phyloP scores from a whole-genome alignment of 2,888 invertebrate species.

The Pachliopta kotzebuea region DNA sequence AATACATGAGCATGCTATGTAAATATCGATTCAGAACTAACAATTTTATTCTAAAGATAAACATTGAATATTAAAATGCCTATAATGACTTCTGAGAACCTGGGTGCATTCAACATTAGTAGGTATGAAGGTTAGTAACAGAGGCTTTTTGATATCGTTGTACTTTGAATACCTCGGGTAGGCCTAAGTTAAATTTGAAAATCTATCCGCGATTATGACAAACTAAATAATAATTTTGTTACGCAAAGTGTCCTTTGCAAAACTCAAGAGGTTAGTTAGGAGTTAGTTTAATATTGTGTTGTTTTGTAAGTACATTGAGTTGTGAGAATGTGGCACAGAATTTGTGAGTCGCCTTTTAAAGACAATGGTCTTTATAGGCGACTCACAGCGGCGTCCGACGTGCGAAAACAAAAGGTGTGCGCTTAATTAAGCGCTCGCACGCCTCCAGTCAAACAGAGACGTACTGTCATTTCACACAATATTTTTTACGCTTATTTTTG shows the following conservation, averaged over 20 bases:
- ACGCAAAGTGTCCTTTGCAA: conserved; percentile 29
- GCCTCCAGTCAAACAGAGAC: conserved; percentile 41
- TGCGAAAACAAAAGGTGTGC: conserved; percentile 68
- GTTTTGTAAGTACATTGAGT: conserved; percentile 63
- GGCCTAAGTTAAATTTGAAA: too few relatives aligned
- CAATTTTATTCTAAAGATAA: too few relatives aligned
- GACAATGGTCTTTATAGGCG: conserved; percentile 44
- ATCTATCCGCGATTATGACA: too few relatives aligned
- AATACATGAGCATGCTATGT: too few relatives aligned
- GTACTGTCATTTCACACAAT: conserved; percentile 24
- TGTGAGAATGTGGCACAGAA: conserved; percentile 68
- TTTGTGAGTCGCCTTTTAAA: conserved; percentile 55
- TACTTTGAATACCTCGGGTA: too few relatives aligned
- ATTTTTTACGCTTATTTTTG: neutral
- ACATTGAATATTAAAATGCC: too few relatives aligned
- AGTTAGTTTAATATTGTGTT: conserved; percentile 47
- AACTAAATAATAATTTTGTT: neutral
- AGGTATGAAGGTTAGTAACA: too few relatives aligned
- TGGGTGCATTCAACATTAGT: too few relatives aligned
- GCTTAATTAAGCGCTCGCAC: conserved; percentile 64
- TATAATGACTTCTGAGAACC: too few relatives aligned
- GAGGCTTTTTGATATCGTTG: too few relatives aligned
- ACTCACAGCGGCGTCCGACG: conserved; percentile 39
- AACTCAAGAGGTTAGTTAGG: conserved; percentile 47
- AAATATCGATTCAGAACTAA: too few relatives aligned